These are phyloP conservation scores for Sycobia sp. DNA, from an alignment of 1,140 invertebrate genomes.

Conservation along the genomic window DNA sequence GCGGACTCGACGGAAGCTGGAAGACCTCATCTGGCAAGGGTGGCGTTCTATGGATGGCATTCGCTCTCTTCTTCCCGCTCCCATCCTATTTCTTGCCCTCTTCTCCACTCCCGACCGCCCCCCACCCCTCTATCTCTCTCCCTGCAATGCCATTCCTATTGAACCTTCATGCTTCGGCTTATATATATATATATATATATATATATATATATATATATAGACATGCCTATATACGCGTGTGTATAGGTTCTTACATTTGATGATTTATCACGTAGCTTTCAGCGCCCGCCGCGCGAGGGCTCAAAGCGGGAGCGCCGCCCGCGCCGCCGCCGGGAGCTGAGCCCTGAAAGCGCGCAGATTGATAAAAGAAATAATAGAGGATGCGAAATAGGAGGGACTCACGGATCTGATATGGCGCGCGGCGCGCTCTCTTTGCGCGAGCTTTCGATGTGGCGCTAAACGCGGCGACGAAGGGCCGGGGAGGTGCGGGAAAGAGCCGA, in stretches of 20 bases:
- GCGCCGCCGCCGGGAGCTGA: no score
- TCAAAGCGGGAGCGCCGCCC: constrained; percentile 42
- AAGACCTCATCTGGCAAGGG: constrained; percentile 60
- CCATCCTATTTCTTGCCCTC: no score
- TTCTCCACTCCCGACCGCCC: no score
- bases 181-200: no score
- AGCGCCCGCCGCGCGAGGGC: constrained; percentile 42
- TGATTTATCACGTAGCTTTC: constrained; percentile 64
- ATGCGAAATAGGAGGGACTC: constrained; percentile 57
- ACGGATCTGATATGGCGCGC: constrained; percentile 52
- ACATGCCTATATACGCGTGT: constrained; percentile 39
- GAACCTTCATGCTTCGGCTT: constrained; percentile 44
- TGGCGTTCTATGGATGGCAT: constrained; percentile 52
- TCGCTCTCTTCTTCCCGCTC: constrained; percentile 41
- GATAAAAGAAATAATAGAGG: constrained; percentile 64
- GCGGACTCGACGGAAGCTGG: constrained; percentile 61
- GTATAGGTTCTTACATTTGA: constrained; percentile 61
- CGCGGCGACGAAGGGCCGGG: background rate
- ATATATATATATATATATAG: no score
- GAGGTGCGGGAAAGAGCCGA: background rate
- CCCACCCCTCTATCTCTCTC: constrained; percentile 1
- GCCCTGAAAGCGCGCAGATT: constrained; percentile 55
- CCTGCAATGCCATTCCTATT: constrained; percentile 58
- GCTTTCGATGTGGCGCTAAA: constrained; percentile 4
- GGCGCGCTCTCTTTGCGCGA: no score